Conservation (phyloP, 2,797 vertebrate species). For the Dromococcyx pavoninus region DNA sequence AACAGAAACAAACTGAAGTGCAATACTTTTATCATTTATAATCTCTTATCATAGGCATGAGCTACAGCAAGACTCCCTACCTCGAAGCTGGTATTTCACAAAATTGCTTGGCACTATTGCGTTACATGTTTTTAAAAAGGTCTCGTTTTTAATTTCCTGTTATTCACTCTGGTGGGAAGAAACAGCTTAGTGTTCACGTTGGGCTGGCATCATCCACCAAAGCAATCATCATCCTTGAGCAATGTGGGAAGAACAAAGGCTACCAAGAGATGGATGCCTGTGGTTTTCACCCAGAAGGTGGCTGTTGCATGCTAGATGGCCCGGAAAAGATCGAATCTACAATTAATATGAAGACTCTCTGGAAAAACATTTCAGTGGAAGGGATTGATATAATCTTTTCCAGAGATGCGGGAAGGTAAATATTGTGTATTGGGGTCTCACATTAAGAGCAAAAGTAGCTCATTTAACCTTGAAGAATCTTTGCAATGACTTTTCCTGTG, state of each 20-base stretch:
- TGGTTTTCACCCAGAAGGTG: slow-evolving; percentile 76
- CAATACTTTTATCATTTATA: background rate
- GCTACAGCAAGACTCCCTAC: background rate
- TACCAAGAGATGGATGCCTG: slow-evolving; percentile 82
- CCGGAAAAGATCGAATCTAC: slow-evolving; percentile 79
- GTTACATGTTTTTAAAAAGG: background rate
- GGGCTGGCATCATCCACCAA: slow-evolving; percentile 78
- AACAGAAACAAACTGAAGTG: background rate
- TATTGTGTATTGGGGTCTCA: background rate
- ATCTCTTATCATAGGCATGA: background rate
- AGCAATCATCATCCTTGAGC: slow-evolving; percentile 80
- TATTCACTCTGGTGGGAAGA: background rate
- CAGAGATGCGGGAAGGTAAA: slow-evolving; percentile 85
- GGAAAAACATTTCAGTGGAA: slow-evolving; percentile 65
- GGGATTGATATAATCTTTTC: slow-evolving; percentile 80
- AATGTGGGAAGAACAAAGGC: slow-evolving; percentile 83
- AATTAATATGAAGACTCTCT: slow-evolving; percentile 79
- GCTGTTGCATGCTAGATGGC: slow-evolving; percentile 79
- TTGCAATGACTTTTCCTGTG: background rate
- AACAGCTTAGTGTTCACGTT: slow-evolving; percentile 82
- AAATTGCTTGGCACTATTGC: background rate
- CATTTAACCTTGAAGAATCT: background rate
- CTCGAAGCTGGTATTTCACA: background rate
- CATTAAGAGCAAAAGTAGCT: background rate
- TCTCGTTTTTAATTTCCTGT: slow-evolving; percentile 25